Evolutionary conservation across 1,140 invertebrate genomes (phyloP), one percentile per base, ranked within the genome.

Genomic region (Coelopa frigida): DNA sequence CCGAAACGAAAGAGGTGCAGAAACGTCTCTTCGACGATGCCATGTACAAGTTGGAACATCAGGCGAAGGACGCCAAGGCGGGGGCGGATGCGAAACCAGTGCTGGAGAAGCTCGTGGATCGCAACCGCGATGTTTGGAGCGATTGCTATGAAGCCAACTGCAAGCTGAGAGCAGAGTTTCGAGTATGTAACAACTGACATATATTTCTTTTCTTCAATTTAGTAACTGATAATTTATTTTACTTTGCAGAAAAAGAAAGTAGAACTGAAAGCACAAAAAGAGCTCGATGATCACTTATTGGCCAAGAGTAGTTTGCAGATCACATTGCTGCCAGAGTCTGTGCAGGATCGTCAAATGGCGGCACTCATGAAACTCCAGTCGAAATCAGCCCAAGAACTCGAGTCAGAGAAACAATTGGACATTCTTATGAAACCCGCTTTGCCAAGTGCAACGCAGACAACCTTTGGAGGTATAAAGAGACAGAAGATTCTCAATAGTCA

Each of bases 41-140:
- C 17, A 98, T 98, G 94, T 98, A 85, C 66, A 93, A 85, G 71
- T 73, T 98, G 48, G 94, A 98, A 69, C 94, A 98, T 74, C 85
- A 85, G 27, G 79, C 79, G 10, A 81, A 85, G 46, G 94, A 98
- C 73, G 76, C 81, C 54, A 77, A 77, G 54, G 78, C 79, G 39
- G 81, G 83, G 0, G 84, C 84, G 57, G 75, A 75, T 40, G 75
- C 81, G 5, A 82, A 85, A 53, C 83, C 85, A 1, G 73, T 77
- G 14, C 60, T 98, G 0, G 79, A 81, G 40, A 76, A 79, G 58
- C 73, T 95, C 4, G 83, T 89, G 50, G 79, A 83, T 26, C 74
- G 84, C 24, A 89, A 93, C 70, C 82, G 88, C 50, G 73, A 74
- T 44, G 73, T 80, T 2, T 94, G 85, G 85, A 84, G 86, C 63